Conservation (phyloP, 2,113 vertebrate species). For the Tragelaphus scriptus region DNA sequence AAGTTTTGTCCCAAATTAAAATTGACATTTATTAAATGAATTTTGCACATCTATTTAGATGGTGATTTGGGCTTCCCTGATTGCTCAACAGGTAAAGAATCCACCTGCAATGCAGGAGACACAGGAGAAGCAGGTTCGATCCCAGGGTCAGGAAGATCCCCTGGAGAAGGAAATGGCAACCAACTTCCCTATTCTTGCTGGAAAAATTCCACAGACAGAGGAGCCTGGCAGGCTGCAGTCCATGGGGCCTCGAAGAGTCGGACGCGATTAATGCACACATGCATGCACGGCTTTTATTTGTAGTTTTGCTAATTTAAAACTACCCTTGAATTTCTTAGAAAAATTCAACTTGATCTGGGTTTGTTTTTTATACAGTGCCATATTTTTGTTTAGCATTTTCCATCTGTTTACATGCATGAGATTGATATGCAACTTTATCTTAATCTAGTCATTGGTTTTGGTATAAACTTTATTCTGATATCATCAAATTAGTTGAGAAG, state of each 20-base stretch:
- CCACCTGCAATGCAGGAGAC: background rate
- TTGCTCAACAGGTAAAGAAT: background rate
- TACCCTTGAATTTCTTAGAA: background rate
- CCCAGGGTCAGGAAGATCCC: background rate
- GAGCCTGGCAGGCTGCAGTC: background rate
- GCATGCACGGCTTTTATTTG: background rate
- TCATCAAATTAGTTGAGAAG: background rate
- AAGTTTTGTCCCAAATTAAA: background rate
- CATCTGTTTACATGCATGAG: background rate
- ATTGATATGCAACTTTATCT: background rate
- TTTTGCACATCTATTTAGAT: background rate
- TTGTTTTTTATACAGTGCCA: background rate
- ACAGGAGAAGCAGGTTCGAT: background rate
- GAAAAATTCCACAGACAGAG: background rate
- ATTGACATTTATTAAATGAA: background rate
- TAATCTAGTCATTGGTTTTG: background rate
- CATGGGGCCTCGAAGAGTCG: accelerated
- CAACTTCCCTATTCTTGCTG: background rate
- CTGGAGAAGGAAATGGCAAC: background rate
- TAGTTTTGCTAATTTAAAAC: background rate
- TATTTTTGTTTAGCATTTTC: background rate
- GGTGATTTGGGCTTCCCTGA: background rate
- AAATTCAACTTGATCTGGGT: background rate
- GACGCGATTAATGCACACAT: background rate
- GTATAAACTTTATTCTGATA: background rate